Conservation (phyloP, 2,888 invertebrate genomes). For the Achlya flavicornis region DNA sequence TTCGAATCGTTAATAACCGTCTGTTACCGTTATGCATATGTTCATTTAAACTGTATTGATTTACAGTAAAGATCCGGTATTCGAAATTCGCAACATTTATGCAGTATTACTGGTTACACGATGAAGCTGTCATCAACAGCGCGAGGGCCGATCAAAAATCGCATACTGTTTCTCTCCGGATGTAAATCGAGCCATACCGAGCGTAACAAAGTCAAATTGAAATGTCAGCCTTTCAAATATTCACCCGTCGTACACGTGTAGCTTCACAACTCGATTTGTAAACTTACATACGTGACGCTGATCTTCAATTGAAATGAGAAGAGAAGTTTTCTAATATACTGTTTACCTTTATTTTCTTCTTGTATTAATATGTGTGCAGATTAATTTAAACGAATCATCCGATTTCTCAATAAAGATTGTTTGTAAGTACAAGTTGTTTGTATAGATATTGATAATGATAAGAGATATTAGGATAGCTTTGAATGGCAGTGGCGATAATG, state of each 20-base stretch:
- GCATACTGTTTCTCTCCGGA: slow-evolving; percentile 38
- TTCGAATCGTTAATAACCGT: no score
- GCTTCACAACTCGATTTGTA: slow-evolving; percentile 17
- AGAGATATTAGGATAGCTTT: no score
- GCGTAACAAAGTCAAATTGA: slow-evolving; percentile 72
- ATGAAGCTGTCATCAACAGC: slow-evolving; percentile 44
- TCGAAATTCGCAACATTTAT: background rate
- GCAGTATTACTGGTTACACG: slow-evolving; percentile 10
- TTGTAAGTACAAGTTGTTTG: no score
- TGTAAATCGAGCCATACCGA: slow-evolving; percentile 33
- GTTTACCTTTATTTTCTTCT: slow-evolving; percentile 18
- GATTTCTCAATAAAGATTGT: background rate
- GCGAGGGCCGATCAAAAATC: slow-evolving; percentile 44
- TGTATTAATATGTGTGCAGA: no score
- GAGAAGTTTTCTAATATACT: slow-evolving; percentile 36
- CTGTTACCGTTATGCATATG: no score
- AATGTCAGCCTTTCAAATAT: slow-evolving; percentile 67
- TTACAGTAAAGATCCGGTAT: background rate
- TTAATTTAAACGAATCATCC: background rate
- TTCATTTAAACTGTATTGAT: background rate
- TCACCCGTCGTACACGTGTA: slow-evolving; percentile 32
- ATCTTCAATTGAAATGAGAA: slow-evolving; percentile 38
- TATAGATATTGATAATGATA: no score
- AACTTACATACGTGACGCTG: slow-evolving; percentile 20
- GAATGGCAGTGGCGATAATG: no score